These are phyloP conservation scores for Tamandua tetradactyla DNA, from an alignment of 2,797 vertebrate genomes.

Conservation along the genomic window DNA sequence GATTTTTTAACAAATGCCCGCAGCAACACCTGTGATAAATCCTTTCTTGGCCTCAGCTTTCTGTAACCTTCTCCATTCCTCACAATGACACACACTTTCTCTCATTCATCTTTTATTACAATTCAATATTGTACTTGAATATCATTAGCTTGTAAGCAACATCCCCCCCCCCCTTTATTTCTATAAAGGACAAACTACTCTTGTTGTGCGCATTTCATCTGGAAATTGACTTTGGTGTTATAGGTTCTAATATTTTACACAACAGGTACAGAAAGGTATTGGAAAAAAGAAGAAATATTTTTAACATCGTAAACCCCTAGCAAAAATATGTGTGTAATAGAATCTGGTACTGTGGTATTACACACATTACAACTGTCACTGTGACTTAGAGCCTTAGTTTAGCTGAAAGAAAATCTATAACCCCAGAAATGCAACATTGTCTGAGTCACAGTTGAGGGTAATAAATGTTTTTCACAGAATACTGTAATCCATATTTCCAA, in stretches of 20 bases:
- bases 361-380: constrained; percentile 89
- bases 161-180: neutral
- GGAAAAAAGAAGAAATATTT: constrained; percentile 87
- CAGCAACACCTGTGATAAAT: constrained; percentile 87
- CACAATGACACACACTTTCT: constrained; percentile 88
- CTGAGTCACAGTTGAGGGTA: constrained; percentile 88
- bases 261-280: constrained; percentile 87
- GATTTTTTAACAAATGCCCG: constrained; percentile 87
- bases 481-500: constrained; percentile 89
- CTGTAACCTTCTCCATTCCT: constrained; percentile 87
- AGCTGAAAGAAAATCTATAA: constrained; percentile 91
- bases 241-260: constrained; percentile 87
- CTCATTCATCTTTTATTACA: constrained; percentile 91
- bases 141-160: constrained; percentile 85
- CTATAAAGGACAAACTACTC: constrained; percentile 82
- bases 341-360: constrained; percentile 88
- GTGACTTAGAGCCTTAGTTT: constrained; percentile 90
- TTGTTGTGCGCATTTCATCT: constrained; percentile 86
- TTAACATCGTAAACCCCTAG: constrained; percentile 89
- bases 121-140: constrained; percentile 89
- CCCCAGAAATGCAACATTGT: constrained; percentile 88
- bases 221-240: constrained; percentile 87
- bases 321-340: constrained; percentile 91
- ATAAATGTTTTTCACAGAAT: constrained; percentile 89
- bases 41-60: constrained; percentile 86